phyloP scores from a whole-genome alignment of 2,888 invertebrate species.

The Tupiocoris notatus region DNA sequence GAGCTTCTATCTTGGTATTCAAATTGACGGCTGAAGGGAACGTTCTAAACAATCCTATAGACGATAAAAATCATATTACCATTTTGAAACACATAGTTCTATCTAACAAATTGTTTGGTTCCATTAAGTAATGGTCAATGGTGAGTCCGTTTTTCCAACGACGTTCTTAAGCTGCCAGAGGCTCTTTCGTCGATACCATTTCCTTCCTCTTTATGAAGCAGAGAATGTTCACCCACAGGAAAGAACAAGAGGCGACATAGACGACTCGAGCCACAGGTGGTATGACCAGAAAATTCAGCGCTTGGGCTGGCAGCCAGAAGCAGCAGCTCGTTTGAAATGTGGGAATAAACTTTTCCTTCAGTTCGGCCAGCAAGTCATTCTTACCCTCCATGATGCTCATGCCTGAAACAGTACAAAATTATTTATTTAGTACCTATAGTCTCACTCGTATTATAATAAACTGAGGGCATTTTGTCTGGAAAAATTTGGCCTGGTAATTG shows the following conservation, averaged over 20 bases:
- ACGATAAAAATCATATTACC: too few relatives aligned
- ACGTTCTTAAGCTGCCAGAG: slow-evolving; percentile 12
- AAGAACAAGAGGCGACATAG: slow-evolving; percentile 74
- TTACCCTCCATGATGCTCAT: slow-evolving; percentile 74
- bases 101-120: too few relatives aligned
- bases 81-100: too few relatives aligned
- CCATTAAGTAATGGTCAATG: too few relatives aligned
- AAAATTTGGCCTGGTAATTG: too few relatives aligned
- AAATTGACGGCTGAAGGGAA: too few relatives aligned
- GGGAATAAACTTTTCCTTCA: slow-evolving; percentile 53
- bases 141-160: too few relatives aligned
- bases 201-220: slow-evolving; percentile 46
- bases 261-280: slow-evolving; percentile 72
- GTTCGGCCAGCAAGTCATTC: slow-evolving; percentile 68
- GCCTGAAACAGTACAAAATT: slow-evolving; percentile 57
- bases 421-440: not conserved
- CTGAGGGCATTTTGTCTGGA: too few relatives aligned
- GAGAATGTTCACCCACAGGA: slow-evolving; percentile 57
- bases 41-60: too few relatives aligned
- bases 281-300: slow-evolving; percentile 72
- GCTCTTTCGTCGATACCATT: slow-evolving; percentile 1
- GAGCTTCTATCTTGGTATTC: too few relatives aligned
- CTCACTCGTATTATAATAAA: too few relatives aligned
- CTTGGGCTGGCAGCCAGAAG: slow-evolving; percentile 82
- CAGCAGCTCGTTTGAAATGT: slow-evolving; percentile 72